Evolutionary conservation across 1,140 invertebrate species (phyloP).

Genomic region (Cotesia vestalis): DNA sequence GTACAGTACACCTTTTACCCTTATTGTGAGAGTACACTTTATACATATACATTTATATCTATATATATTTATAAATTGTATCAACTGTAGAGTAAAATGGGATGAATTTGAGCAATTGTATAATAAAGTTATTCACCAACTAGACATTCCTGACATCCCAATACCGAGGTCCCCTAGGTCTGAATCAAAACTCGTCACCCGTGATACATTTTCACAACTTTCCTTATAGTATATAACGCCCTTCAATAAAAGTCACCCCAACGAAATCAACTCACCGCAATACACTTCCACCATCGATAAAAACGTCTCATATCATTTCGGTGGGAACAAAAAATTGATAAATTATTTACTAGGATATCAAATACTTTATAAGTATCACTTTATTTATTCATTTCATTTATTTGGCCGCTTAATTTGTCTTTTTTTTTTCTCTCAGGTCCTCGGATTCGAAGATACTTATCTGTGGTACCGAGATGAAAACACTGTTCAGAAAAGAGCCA

Average conservation of each 20-base stretch:
- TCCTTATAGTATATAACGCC: conserved; percentile 11
- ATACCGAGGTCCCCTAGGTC: conserved; percentile 38
- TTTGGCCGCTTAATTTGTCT: conserved; percentile 22
- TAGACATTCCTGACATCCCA: conserved; percentile 33
- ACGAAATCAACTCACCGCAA: no score
- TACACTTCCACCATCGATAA: background rate
- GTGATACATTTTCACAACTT: conserved; percentile 29
- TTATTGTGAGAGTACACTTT: no score
- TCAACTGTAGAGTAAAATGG: background rate
- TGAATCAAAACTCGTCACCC: conserved; percentile 15
- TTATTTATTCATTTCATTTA: conserved; percentile 3
- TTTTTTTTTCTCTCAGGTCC: conserved; percentile 59
- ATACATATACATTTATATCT: no score
- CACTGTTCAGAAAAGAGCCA: conserved; percentile 55
- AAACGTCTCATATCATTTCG: background rate
- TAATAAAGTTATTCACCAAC: conserved; percentile 28
- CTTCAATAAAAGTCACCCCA: conserved; percentile 2
- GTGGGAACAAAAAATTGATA: conserved; percentile 2
- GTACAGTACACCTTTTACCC: no score
- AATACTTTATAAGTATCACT: conserved; percentile 10
- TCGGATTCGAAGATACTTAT: conserved; percentile 69
- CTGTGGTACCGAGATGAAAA: conserved; percentile 64
- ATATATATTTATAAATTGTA: no score
- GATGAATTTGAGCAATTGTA: background rate
- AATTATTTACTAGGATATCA: background rate